Conservation (phyloP, 2,888 invertebrate genomes). For the Reticulitermes lucifugus region DNA sequence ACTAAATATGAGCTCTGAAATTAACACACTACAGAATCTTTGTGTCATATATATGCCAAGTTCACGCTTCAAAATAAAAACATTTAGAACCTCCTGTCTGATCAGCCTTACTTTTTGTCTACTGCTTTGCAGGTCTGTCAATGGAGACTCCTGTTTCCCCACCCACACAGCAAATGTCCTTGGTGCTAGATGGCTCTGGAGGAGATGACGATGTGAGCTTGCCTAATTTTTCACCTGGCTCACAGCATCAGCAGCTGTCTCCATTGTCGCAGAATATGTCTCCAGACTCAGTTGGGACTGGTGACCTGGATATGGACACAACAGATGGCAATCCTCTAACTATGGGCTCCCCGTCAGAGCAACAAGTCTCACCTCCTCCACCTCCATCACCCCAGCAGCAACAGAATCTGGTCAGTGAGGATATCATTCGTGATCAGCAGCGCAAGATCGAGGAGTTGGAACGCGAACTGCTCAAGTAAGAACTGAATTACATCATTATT, state of each 20-base stretch:
- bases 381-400: constrained; percentile 59
- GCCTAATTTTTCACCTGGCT: constrained; percentile 47
- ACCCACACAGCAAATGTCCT: constrained; percentile 42
- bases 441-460: constrained; percentile 90
- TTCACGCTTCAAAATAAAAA: too few species aligned
- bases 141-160: constrained; percentile 60
- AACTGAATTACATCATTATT: too few species aligned
- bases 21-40: too few species aligned
- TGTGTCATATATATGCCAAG: too few species aligned
- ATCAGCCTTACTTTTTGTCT: neutral
- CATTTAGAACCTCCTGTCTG: neutral
- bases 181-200: constrained; percentile 43
- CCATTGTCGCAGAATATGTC: constrained; percentile 48
- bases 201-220: constrained; percentile 48
- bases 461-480: constrained; percentile 66
- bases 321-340: constrained; percentile 50
- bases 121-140: constrained; percentile 59
- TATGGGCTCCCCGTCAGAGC: constrained; percentile 52
- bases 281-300: constrained; percentile 58
- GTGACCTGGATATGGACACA: constrained; percentile 61
- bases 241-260: constrained; percentile 49
- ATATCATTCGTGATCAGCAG: constrained; percentile 79
- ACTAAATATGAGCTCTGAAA: too few species aligned
- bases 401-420: constrained; percentile 39
- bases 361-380: constrained; percentile 56